These are phyloP conservation scores for Neuroterus valhalla DNA, from an alignment of 1,140 invertebrate species.

Conservation along the genomic window DNA sequence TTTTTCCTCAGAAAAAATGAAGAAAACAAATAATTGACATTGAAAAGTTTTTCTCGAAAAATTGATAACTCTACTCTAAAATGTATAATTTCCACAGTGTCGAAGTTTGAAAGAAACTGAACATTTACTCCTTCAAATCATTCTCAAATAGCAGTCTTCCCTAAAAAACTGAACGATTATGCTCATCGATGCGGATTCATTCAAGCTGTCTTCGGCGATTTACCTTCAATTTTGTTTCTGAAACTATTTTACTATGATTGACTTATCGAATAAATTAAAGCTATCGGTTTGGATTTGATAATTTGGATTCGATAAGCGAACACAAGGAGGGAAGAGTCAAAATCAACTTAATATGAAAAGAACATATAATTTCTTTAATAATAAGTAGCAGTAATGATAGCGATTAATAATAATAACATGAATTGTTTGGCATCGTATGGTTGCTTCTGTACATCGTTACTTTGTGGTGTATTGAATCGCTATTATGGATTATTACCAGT, in stretches of 20 bases:
- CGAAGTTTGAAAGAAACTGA: conserved; percentile 3
- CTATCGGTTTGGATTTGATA: not conserved
- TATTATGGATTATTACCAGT: conserved; percentile 43
- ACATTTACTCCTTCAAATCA: not conserved
- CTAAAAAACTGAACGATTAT: not conserved
- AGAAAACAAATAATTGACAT: conserved; percentile 30
- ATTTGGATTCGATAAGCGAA: conserved; percentile 15
- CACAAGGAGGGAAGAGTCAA: conserved; percentile 50
- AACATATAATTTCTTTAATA: conserved; percentile 62
- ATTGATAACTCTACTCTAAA: not conserved
- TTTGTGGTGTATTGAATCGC: conserved; percentile 46
- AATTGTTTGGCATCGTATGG: conserved; percentile 72
- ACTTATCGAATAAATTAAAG: not conserved
- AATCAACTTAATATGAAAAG: conserved; percentile 59
- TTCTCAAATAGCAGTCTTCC: not conserved
- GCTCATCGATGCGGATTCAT: not conserved
- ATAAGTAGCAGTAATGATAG: conserved; percentile 54
- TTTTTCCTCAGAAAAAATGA: conserved; percentile 18
- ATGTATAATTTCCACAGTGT: too few relatives aligned
- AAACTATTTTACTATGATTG: not conserved
- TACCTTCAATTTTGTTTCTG: not conserved
- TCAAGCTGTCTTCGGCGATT: too few relatives aligned
- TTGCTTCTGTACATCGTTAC: conserved; percentile 66
- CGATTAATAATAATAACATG: conserved; percentile 65
- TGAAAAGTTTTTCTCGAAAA: not conserved